Evolutionary conservation across 2,113 vertebrate species (phyloP).

Genomic region (Microcebus jonahi): DNA sequence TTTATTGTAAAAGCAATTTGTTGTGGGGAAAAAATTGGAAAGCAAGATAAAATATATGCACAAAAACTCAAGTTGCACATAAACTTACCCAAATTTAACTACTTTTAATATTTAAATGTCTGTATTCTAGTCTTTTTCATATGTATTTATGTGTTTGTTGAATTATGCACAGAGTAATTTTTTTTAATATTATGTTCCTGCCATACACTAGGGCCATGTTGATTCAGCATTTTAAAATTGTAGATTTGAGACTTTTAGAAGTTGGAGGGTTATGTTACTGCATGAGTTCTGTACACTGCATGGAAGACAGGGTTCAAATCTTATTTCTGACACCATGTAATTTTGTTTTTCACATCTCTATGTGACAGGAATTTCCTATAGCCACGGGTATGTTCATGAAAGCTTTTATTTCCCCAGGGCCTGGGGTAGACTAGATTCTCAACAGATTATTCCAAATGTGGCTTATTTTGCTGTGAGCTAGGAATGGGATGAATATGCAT

Average conservation of each 20-base stretch:
- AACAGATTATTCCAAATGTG: constrained; percentile 28
- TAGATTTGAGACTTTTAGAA: neutral
- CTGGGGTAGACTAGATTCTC: neutral
- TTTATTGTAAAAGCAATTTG: neutral
- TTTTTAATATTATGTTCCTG: neutral
- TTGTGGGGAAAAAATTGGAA: neutral
- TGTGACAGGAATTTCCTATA: constrained; percentile 14
- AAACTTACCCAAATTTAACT: neutral
- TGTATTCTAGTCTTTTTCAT: constrained; percentile 4
- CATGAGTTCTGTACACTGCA: neutral
- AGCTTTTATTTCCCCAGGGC: neutral
- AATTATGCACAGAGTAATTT: neutral
- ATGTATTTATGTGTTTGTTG: neutral
- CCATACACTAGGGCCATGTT: neutral
- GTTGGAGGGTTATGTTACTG: neutral
- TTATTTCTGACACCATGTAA: neutral
- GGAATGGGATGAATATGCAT: neutral
- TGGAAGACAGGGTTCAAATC: neutral
- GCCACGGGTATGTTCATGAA: neutral
- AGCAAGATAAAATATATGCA: neutral
- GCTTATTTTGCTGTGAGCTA: neutral
- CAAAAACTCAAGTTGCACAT: neutral
- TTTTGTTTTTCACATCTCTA: neutral
- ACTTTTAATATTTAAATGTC: constrained; percentile 15
- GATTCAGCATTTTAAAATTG: neutral